These are phyloP conservation scores for Malurus cyaneus DNA, from an alignment of 2,113 vertebrate species.

Conservation along the genomic window DNA sequence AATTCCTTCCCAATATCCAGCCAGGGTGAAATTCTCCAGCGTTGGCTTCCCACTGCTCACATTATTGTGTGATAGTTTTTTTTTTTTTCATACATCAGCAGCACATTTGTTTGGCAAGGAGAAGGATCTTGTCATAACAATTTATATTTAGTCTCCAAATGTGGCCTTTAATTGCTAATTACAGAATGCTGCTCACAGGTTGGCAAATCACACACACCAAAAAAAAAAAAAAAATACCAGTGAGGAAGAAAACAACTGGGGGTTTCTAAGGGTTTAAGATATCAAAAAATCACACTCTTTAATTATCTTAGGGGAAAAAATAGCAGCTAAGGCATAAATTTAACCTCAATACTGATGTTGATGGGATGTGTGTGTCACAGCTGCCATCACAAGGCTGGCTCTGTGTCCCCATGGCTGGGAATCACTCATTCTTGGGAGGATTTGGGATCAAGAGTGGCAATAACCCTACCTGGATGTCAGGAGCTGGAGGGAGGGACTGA, in stretches of 20 bases:
- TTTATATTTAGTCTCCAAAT: not conserved
- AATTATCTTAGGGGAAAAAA: not conserved
- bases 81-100: not conserved
- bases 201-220: not conserved
- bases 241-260: not conserved
- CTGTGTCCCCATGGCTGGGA: not conserved
- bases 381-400: not conserved
- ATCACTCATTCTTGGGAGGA: accelerated
- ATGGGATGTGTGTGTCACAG: not conserved
- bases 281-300: not conserved
- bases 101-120: not conserved
- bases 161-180: not conserved
- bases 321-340: not conserved
- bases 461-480: not conserved
- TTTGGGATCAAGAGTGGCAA: not conserved
- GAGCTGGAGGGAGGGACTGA: not conserved
- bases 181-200: not conserved
- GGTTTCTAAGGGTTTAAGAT: not conserved
- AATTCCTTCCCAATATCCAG: not conserved
- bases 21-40: not conserved
- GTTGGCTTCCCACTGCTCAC: not conserved
- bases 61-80: not conserved
- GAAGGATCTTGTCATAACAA: not conserved
- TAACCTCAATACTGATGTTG: not conserved
- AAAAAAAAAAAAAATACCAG: not conserved